Conservation (phyloP, 2,888 invertebrate species). For the Campoplex capitator region DNA sequence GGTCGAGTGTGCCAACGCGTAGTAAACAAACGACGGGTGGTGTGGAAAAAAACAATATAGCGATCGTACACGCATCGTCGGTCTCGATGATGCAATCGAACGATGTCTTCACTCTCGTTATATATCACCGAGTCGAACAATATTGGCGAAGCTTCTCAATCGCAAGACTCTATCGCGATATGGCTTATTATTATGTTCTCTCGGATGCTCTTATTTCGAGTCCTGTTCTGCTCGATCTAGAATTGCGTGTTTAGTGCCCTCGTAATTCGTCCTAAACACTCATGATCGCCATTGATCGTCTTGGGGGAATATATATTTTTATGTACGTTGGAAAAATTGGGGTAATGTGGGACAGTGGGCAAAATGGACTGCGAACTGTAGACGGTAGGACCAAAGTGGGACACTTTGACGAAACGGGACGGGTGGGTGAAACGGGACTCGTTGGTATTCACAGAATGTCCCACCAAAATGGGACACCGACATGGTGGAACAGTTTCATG, state of each 20-base stretch:
- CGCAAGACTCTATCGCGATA: neutral
- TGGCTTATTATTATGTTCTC: neutral
- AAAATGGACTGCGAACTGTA: no score
- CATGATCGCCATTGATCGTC: slow-evolving; percentile 37
- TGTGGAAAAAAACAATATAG: slow-evolving; percentile 20
- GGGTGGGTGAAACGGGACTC: no score
- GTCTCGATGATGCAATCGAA: slow-evolving; percentile 44
- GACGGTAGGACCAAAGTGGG: no score
- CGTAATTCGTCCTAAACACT: slow-evolving; percentile 40
- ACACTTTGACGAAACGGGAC: no score
- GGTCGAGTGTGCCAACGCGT: slow-evolving; percentile 11
- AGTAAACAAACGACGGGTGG: slow-evolving; percentile 1
- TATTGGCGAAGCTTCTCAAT: slow-evolving; percentile 3
- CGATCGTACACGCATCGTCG: neutral
- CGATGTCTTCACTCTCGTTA: slow-evolving; percentile 27
- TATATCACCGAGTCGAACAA: neutral
- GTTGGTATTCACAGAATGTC: no score
- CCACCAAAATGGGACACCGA: no score
- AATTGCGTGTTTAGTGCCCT: slow-evolving; percentile 48
- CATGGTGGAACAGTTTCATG: no score
- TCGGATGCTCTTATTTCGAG: neutral
- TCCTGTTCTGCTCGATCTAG: neutral
- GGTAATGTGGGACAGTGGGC: neutral
- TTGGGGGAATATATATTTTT: neutral
- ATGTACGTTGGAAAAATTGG: neutral